phyloP scores from a whole-genome alignment of 2,113 vertebrate species.

The Ammodytes dubius region DNA sequence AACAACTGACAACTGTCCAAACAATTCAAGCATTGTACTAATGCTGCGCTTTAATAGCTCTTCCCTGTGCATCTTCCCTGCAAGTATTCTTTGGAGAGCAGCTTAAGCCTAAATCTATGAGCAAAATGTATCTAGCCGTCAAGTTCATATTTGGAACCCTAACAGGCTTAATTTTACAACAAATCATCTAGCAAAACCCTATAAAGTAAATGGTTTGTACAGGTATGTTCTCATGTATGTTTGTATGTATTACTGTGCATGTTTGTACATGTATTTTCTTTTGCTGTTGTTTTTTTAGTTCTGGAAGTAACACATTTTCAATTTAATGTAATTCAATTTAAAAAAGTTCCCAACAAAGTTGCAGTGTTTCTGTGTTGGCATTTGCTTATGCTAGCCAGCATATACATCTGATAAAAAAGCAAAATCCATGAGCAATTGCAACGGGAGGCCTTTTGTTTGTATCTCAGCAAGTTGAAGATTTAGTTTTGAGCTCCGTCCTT shows the following conservation, averaged over 20 bases:
- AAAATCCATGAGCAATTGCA: not conserved
- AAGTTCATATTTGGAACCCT: not conserved
- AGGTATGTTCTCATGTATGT: too few species aligned
- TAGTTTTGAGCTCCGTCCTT: not conserved
- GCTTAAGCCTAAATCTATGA: not conserved
- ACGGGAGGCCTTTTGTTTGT: not conserved
- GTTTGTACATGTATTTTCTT: too few species aligned
- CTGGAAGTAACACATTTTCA: too few species aligned
- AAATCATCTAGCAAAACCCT: not conserved
- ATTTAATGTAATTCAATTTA: too few species aligned
- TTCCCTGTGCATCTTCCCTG: not conserved
- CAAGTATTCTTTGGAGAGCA: not conserved
- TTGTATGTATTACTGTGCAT: too few species aligned
- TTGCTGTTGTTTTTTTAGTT: too few species aligned
- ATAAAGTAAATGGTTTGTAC: not conserved
- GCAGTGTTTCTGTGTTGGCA: not conserved
- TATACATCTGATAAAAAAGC: not conserved
- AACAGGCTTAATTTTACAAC: not conserved
- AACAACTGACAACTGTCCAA: not conserved
- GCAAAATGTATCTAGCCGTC: not conserved
- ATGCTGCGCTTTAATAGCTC: not conserved
- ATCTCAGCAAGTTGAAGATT: not conserved
- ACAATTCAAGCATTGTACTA: not conserved
- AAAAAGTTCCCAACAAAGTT: too few species aligned
- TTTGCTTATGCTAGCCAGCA: not conserved